These are phyloP conservation scores for Sussaba pulchella DNA, from an alignment of 2,888 invertebrate genomes.

Conservation along the genomic window DNA sequence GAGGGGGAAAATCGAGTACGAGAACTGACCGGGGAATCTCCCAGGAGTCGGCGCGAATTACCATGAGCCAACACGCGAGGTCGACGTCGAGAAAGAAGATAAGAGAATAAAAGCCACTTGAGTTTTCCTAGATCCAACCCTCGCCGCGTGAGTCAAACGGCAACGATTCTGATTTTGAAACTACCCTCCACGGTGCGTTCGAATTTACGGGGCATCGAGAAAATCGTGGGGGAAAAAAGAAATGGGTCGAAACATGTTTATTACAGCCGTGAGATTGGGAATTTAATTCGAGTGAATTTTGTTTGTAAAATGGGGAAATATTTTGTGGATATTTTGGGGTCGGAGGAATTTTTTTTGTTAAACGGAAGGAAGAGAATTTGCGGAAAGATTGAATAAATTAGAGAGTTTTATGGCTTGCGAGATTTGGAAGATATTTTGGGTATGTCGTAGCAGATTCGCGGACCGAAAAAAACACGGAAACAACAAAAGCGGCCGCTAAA, in stretches of 20 bases:
- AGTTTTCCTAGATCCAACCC: conserved; percentile 55
- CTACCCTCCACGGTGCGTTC: not conserved
- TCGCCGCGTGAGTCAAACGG: conserved; percentile 5
- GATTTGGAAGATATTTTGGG: too few species aligned
- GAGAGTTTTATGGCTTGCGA: too few species aligned
- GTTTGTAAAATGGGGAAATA: not conserved
- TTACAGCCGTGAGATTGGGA: not conserved
- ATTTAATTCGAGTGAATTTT: not conserved
- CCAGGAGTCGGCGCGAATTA: conserved; percentile 78
- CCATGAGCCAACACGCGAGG: conserved; percentile 82
- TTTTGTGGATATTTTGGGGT: not conserved
- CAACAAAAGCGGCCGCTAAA: too few species aligned
- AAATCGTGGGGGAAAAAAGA: not conserved
- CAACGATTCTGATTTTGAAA: not conserved
- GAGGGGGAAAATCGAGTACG: conserved; percentile 59
- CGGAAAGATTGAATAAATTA: too few species aligned
- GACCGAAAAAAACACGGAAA: too few species aligned
- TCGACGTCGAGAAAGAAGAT: conserved; percentile 82
- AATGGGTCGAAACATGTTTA: conserved; percentile 1
- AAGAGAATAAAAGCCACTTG: conserved; percentile 72
- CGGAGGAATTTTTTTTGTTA: not conserved
- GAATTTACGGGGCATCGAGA: not conserved
- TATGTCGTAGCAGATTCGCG: too few species aligned
- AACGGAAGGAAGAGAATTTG: too few species aligned
- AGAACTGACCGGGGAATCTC: conserved; percentile 78